Evolutionary conservation across 1,140 invertebrate species (phyloP), one percentile per base, ranked within the genome.

Genomic region (Cotesia chilonis): DNA sequence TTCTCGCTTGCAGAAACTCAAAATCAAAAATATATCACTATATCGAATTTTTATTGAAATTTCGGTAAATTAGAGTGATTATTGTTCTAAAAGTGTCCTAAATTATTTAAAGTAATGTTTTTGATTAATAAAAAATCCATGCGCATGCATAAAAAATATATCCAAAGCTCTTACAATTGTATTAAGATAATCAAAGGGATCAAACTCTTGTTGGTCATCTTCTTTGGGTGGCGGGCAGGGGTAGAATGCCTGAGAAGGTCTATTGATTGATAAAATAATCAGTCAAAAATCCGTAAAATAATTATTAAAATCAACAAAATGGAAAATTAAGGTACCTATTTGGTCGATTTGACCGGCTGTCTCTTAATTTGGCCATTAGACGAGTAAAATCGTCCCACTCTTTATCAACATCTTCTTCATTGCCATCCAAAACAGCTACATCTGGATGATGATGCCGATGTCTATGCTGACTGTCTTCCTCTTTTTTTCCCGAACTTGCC

Each of bases 231-330:
- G 89, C 65, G 91, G 91, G 78, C 90, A 91, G 10, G 91, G 91
- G 83, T 92, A 92, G 81, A 92, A 92, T 12, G 90, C 87, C 83
- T 90, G 89, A 12, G 88, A 87, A 9, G 88, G 87, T 78, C 86
- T 87, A 74, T 59, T 17, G 52, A 74, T 59, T 17, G 52, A 51
- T 60, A 36, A 72, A 28, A 54, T 60, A 5, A 66, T 14, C 20
- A 36, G 64, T 51, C 12, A 54, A 35, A n/a, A 52, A 3, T 52
- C 3, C 1, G 10, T 52, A 6, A 1, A 70, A 55, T 68, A 68
- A 59, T 17, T 4, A 65, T 28, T 9, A 68, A 28, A 67, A 52
- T 9, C 14, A 55, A 35, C 52, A 68, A 57, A 12, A 4, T 14
- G 10, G 1, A 4, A 4, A 20, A 61, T 41, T 70, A 60, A 6